Conservation (phyloP, 2,888 invertebrate genomes). For the Ectemnius lituratus region DNA sequence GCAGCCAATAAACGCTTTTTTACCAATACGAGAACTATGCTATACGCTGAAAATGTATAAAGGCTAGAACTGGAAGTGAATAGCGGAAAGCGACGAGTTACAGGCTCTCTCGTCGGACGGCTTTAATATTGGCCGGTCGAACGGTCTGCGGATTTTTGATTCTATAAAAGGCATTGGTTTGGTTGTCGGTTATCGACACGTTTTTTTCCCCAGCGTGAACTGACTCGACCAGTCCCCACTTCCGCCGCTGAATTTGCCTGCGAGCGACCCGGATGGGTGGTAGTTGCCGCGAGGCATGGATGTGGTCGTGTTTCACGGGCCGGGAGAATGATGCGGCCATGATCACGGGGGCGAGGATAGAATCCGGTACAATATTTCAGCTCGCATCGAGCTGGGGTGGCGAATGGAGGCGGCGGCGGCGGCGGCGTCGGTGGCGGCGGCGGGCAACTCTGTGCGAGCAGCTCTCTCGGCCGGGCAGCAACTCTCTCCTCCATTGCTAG, state of each 20-base stretch:
- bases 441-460: conserved; percentile 17
- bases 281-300: neutral
- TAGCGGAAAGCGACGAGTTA: too few relatives aligned
- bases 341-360: conserved; percentile 64
- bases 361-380: conserved; percentile 63
- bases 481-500: conserved; percentile 70
- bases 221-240: too few relatives aligned
- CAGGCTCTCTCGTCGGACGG: too few relatives aligned
- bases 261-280: too few relatives aligned
- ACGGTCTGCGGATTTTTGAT: conserved; percentile 24
- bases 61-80: too few relatives aligned
- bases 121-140: too few relatives aligned
- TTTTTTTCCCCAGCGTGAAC: neutral
- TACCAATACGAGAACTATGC: too few relatives aligned
- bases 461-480: too few relatives aligned
- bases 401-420: conserved; percentile 31
- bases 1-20: too few relatives aligned
- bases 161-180: conserved; percentile 3
- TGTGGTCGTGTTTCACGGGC: conserved; percentile 36
- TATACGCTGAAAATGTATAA: too few relatives aligned
- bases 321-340: conserved; percentile 65
- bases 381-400: conserved; percentile 31
- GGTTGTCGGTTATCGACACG: conserved; percentile 13
- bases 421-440: too few relatives aligned
- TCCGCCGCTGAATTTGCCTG: too few relatives aligned